Base-by-base conservation (phyloP, 1,140 invertebrate species). In the Trissolcus basalis region DNA sequence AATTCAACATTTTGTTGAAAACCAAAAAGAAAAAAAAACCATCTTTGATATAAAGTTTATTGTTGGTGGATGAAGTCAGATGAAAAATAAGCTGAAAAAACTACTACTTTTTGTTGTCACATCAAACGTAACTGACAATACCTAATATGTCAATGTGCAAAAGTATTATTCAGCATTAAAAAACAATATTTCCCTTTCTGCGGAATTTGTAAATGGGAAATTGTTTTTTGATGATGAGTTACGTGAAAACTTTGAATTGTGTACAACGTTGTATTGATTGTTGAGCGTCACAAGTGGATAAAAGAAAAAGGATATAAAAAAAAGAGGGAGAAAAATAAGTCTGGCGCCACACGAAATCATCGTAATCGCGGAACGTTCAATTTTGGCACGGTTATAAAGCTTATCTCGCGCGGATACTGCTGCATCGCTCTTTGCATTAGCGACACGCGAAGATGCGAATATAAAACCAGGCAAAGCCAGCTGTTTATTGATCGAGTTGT, bases 401-500 rank as follows among this genome's bases (percentile, higher is more conserved):
- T 77, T 77, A 77, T 77, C 69, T 71, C 60, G 44, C 60, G 55
- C 33, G 72, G 54, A 69, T 69, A 50, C 45, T 60, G 63, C 61
- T 15, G 50, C 43, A 55, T 56, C 49, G 65, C 56, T 67, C 39
- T 67, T 53, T 61, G 60, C 67, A 71, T 77, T 77, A 77, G 74
- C 50, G 67, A 69, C 74, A 70, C 56, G 56, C 59, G 60, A 77
- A 77, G 61, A 51, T 61, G 56, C 59, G 60, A 77, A 77, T 67
- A 51, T 65, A 67, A 77, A 77, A 54, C 36, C 56, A 71, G 61
- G 63, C 58, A 36, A 70, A 69, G 68, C 68, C 72, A 79, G 77
- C 71, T 79, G 72, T 79, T 76, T 79, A 79, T 79, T 79, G 77
- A 79, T 79, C 77, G 72, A 51, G 41, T 19, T 60, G 54, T 61